Conservation (phyloP, 2,797 vertebrate genomes). For the Petrocephalus sullivani region DNA sequence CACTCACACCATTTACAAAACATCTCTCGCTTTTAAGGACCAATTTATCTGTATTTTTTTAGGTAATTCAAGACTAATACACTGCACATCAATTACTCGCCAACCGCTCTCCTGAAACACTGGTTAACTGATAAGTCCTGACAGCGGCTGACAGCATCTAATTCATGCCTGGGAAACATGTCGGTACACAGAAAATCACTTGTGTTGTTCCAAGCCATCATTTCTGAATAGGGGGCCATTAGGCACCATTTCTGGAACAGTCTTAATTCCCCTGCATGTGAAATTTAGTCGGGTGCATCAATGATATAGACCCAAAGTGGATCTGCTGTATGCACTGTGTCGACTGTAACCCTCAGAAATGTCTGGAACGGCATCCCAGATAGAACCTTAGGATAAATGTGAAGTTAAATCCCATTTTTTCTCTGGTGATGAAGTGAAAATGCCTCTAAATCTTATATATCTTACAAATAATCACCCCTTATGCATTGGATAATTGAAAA, state of each 20-base stretch:
- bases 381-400: background rate
- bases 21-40: background rate
- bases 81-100: background rate
- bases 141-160: background rate
- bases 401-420: background rate
- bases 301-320: background rate
- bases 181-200: background rate
- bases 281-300: background rate
- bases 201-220: constrained; percentile 2
- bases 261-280: background rate
- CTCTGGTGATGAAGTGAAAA: background rate
- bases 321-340: background rate
- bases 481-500: background rate
- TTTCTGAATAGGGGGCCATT: background rate
- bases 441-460: background rate
- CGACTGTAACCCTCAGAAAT: background rate
- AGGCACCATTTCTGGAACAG: background rate
- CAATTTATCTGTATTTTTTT: background rate
- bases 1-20: background rate
- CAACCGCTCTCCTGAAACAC: background rate
- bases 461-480: background rate
- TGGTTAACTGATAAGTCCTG: background rate
- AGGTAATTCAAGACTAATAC: background rate
- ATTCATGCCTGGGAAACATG: background rate
- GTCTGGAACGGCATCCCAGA: background rate